Percentiles rank a stretch among this genome's conserved stretches.
These are phyloP conservation scores for Chesias legatella DNA, from an alignment of 2,888 invertebrate genomes.

Conservation along the genomic window DNA sequence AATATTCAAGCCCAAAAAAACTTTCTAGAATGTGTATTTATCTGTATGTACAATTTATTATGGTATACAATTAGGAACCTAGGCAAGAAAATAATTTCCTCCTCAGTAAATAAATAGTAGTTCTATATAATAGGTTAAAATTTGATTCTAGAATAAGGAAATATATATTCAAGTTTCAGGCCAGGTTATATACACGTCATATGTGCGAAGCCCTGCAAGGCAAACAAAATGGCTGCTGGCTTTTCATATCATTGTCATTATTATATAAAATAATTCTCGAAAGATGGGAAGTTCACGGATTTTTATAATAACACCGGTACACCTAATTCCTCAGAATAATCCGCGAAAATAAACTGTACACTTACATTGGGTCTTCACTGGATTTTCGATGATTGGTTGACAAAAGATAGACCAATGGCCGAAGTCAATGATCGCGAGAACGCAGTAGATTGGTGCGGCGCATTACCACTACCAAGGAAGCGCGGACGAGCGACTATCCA, in stretches of 20 bases:
- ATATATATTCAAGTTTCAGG: no score
- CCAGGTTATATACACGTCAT: constrained; percentile 53
- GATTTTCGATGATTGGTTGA: constrained; percentile 95
- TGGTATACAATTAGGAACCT: no score
- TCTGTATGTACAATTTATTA: no score
- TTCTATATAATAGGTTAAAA: no score
- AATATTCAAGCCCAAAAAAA: no score
- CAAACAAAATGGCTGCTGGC: constrained; percentile 73
- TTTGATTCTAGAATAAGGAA: no score
- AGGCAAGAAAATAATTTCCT: no score
- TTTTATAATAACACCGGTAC: constrained; percentile 32
- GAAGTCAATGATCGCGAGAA: constrained; percentile 87
- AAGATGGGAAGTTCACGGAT: constrained; percentile 28
- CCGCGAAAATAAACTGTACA: constrained; percentile 65
- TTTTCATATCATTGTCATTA: constrained; percentile 54
- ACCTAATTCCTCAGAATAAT: constrained; percentile 52
- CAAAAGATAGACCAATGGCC: constrained; percentile 92
- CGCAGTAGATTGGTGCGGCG: constrained; percentile 84
- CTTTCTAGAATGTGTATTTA: no score
- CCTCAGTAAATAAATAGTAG: no score
- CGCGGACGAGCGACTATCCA: constrained; percentile 61
- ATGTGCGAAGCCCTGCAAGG: constrained; percentile 53
- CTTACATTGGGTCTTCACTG: constrained; percentile 81
- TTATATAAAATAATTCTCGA: constrained; percentile 35
- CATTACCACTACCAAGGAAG: constrained; percentile 84